Evolutionary conservation across 1,140 invertebrate species (phyloP).

Genomic region (Liolophura sinensis): DNA sequence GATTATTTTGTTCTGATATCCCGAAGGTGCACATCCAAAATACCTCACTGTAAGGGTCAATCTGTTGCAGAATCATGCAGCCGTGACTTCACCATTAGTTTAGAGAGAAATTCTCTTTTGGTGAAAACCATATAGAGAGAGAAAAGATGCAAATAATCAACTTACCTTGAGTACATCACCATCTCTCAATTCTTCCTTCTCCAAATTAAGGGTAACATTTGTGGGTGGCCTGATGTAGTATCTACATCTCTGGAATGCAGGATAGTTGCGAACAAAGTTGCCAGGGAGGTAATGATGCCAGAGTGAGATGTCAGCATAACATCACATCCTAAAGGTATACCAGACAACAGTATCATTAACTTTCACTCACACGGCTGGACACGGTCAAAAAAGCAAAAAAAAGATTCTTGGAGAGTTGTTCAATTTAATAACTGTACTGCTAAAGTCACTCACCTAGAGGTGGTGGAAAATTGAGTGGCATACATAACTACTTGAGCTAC

Average conservation of each 20-base stretch:
- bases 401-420: neutral
- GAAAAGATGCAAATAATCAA: conserved; percentile 2
- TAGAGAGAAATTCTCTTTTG: neutral
- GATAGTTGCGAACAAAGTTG: conserved; percentile 24
- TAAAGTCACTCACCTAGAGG: neutral
- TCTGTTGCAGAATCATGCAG: neutral
- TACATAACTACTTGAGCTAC: neutral
- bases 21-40: no score
- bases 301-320: conserved; percentile 2
- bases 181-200: conserved; percentile 13
- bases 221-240: conserved; percentile 16
- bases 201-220: conserved; percentile 17
- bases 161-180: conserved; percentile 29
- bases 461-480: neutral
- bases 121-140: neutral
- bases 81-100: neutral
- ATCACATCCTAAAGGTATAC: conserved; percentile 24
- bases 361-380: no score
- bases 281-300: conserved; percentile 33
- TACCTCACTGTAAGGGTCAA: neutral
- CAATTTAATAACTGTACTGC: neutral
- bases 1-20: no score
- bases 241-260: conserved; percentile 27
- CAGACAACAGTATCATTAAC: neutral
- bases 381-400: neutral